Conservation (phyloP, 1,140 invertebrate species). For the Drosophila triauraria region DNA sequence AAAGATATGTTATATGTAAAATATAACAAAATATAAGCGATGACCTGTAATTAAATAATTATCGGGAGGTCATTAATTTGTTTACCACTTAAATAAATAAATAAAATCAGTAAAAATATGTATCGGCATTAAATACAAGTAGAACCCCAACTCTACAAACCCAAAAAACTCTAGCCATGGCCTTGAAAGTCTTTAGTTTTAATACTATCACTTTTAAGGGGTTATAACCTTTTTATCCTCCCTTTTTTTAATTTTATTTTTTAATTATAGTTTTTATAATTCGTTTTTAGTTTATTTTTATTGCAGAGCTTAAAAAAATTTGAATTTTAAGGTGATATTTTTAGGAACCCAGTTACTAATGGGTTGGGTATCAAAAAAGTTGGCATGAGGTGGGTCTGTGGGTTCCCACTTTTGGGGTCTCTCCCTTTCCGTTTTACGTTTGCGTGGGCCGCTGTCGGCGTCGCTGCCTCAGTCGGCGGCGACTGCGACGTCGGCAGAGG, state of each 20-base stretch:
- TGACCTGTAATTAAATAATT: background rate
- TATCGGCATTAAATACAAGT: no score
- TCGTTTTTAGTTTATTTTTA: background rate
- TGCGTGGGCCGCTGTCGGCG: slow-evolving; percentile 42
- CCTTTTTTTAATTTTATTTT: no score
- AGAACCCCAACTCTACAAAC: background rate
- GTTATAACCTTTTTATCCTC: no score
- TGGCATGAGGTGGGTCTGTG: slow-evolving; percentile 6
- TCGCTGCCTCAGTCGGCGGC: slow-evolving; percentile 14
- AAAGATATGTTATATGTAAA: no score
- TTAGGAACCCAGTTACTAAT: background rate
- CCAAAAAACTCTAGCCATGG: background rate
- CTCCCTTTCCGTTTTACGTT: slow-evolving; percentile 51
- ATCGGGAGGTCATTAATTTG: background rate
- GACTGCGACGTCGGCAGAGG: slow-evolving; percentile 30
- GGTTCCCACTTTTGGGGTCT: slow-evolving; percentile 33
- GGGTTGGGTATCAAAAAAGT: slow-evolving; percentile 8
- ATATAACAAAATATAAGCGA: background rate
- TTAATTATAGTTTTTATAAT: no score
- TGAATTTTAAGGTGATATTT: no score
- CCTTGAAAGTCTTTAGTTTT: background rate
- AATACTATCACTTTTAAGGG: background rate
- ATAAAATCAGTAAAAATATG: no score
- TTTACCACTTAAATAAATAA: background rate
- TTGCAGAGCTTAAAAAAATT: background rate